Evolutionary conservation across 2,888 invertebrate species (phyloP), one percentile per base, ranked within the genome.

Genomic region (Hydriomena furcata): DNA sequence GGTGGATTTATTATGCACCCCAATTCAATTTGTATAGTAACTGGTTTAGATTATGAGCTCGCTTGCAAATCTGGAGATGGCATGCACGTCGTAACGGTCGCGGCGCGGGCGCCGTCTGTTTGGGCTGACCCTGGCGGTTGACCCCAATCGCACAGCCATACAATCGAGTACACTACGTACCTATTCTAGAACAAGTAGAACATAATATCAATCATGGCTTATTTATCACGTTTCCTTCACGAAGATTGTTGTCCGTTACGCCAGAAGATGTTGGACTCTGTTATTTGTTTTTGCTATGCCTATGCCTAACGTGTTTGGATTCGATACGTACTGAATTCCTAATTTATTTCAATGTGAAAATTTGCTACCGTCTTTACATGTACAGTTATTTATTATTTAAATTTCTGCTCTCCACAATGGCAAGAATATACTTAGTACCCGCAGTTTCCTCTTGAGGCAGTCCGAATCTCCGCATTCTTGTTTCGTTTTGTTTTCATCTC

Each of bases 41-140:
- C 43, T 35, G 52, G 43, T 47, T 43, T 35, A 48, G 48, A 51
- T 53, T 50, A 45, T 37, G 53, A 55, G 56, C 52, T 44, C 51
- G 61, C 41, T 56, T 56, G 65, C 61, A 61, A 63, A 65, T 61
- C 60, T 53, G 50, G 60, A 60, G 52, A 51, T 57, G 67, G 63
- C 68, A 64, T 66, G 69, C 65, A 64, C 55, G 66, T 58, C 59
- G 67, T 38, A 38, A 58, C 78, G 77, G 79, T 77, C 64, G 60
- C 61, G 60, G 59, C 63, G 61, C 55, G 57, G 27, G 8, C 8
- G 49, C 58, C 65, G 63, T 67, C 58, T 61, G 40, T 67, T 70
- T 67, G 59, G 70, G 65, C 63, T 68, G 77, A 71, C 76, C 76
- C 70, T 70, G 64, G 61, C 54, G 32, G 52, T 54, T 65, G 67